Evolutionary conservation across 2,113 vertebrate genomes (phyloP), one percentile per base, ranked within the genome.

Genomic region (Rynchops niger): DNA sequence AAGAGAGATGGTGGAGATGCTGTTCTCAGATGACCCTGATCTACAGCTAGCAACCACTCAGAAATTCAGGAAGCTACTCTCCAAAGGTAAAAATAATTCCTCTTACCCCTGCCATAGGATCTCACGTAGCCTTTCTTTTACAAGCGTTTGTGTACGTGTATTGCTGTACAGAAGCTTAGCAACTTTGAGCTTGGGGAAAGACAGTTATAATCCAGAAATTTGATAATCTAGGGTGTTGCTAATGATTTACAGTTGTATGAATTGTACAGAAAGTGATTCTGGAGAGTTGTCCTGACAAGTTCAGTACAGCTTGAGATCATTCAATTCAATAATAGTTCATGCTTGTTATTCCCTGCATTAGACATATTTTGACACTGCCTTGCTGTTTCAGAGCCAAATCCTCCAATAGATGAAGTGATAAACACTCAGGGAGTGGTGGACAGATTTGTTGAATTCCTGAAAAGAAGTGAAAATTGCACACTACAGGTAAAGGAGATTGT

Each of bases 381-480:
- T 95, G 91, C 66, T 84, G 8, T 97, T 94, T 56, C 97, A 99
- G 99, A 99, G 97, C 99, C 99, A 9, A 99, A 99, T 97, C 99
- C 99, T 94, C 99, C 99, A 20, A 99, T 99, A 95, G 99, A 99
- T 92, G 99, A 99, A 98, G 99, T 99, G 88, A 99, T 99, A 94
- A 99, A 98, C 97, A 99, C 99, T 36, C 96, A 98, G 50, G 99
- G 99, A 95, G 99, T 99, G 36, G 99, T 99, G 92, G 99, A 99
- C 97, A 98, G 99, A 88, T 99, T 99, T 98, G 99, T 99, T 26
- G 99, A 99, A 87, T 99, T 99, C 97, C 98, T 99, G 93, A 99
- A 99, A 95, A 99, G 98, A 94, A 99, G 98, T 91, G 98, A 98
- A 85, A 99, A 99, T 97, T 99, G 99, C 98, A 99, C 99, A 40